These are phyloP conservation scores for Pseudopleuronectes americanus DNA, from an alignment of 2,797 vertebrate genomes.

Conservation along the genomic window DNA sequence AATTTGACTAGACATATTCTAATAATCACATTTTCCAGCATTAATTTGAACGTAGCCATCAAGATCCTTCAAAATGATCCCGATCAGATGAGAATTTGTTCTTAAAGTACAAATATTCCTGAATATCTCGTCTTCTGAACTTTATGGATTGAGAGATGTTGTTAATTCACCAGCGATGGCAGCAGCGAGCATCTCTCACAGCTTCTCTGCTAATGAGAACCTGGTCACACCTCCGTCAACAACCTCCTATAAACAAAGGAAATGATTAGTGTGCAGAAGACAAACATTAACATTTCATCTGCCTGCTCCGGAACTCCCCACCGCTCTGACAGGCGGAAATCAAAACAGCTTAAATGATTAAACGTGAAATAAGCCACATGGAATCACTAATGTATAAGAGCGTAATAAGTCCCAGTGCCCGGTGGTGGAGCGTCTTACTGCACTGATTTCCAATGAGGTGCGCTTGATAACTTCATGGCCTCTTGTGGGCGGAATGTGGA, in stretches of 20 bases:
- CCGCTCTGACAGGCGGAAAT: slow-evolving; percentile 38
- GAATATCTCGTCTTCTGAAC: background rate
- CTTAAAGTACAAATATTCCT: background rate
- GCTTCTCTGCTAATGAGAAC: slow-evolving; percentile 26
- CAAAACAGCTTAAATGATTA: slow-evolving; percentile 44
- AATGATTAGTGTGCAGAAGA: slow-evolving; percentile 31
- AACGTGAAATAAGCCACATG: slow-evolving; percentile 28
- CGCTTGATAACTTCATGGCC: slow-evolving; percentile 28
- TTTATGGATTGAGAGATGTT: background rate
- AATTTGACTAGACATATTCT: too few relatives aligned
- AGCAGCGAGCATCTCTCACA: slow-evolving; percentile 44
- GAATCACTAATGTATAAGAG: slow-evolving; percentile 11
- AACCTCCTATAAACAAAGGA: slow-evolving; percentile 34
- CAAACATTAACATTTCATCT: slow-evolving; percentile 47
- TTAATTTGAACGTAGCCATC: background rate
- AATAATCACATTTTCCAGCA: background rate
- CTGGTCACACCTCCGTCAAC: slow-evolving; percentile 1
- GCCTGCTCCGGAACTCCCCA: background rate
- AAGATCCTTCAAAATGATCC: background rate
- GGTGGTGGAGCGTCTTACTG: slow-evolving; percentile 7
- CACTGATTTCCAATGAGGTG: slow-evolving; percentile 28
- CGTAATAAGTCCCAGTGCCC: slow-evolving; percentile 15
- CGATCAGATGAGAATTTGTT: background rate
- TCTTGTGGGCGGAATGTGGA: slow-evolving; percentile 15
- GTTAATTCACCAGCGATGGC: background rate